These are phyloP conservation scores for Drosophila takahashii DNA, from an alignment of 1,140 invertebrate species.

Conservation along the genomic window DNA sequence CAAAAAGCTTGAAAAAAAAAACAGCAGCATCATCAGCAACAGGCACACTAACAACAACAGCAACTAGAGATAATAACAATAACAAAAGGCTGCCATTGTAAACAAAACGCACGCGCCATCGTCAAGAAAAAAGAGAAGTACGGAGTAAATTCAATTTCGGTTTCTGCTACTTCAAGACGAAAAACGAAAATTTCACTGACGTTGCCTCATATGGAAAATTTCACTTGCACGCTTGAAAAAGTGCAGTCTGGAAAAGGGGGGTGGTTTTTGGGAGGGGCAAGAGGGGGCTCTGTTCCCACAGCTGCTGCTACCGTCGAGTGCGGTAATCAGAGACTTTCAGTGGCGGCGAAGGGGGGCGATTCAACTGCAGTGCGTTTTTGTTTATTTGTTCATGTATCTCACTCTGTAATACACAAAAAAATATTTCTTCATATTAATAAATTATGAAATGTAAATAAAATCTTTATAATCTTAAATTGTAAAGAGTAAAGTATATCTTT, in stretches of 20 bases:
- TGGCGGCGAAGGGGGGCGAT: conserved; percentile 18
- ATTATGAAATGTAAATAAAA: too few relatives aligned
- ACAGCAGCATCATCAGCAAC: conserved; percentile 37
- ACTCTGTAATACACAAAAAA: background rate
- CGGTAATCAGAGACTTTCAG: conserved; percentile 67
- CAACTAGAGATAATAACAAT: conserved; percentile 54
- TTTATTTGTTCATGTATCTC: conserved; percentile 36
- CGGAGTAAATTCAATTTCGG: conserved; percentile 25
- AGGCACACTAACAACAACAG: conserved; percentile 31
- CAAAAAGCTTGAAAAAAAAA: too few relatives aligned
- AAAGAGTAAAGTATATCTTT: too few relatives aligned
- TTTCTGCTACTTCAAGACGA: conserved; percentile 35
- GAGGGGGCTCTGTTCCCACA: conserved; percentile 10
- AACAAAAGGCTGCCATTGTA: conserved; percentile 67
- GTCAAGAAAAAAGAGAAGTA: conserved; percentile 18
- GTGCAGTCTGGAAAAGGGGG: conserved; percentile 37
- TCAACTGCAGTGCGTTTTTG: conserved; percentile 63
- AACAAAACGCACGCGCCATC: conserved; percentile 71
- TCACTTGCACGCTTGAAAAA: conserved; percentile 81
- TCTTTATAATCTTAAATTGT: too few relatives aligned
- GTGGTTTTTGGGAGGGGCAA: background rate
- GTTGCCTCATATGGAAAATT: conserved; percentile 78
- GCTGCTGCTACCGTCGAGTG: conserved; percentile 58
- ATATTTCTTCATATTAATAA: background rate
- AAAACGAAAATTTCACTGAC: conserved; percentile 74